These are phyloP conservation scores for Myotis davidii DNA, from an alignment of 2,113 vertebrate species.

Conservation along the genomic window DNA sequence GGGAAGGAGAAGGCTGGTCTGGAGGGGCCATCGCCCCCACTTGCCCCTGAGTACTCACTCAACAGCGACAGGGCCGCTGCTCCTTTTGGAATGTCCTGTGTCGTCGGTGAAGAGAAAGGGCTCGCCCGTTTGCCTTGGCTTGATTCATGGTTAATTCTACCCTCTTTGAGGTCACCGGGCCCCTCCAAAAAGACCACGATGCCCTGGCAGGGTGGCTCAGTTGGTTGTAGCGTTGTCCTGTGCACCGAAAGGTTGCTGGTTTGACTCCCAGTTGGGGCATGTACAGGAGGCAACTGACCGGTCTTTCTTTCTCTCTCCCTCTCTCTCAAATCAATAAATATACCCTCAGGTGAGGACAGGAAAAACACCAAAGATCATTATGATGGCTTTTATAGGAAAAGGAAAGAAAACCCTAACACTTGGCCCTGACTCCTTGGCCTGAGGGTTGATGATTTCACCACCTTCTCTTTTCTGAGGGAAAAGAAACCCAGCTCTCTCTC, in stretches of 20 bases:
- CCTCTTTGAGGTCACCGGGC: background rate
- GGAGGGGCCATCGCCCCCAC: background rate
- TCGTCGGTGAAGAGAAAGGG: background rate
- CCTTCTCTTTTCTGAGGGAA: background rate
- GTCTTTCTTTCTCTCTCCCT: background rate
- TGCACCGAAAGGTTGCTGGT: background rate
- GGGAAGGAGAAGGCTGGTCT: background rate
- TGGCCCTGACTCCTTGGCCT: background rate
- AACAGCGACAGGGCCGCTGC: rapidly evolving
- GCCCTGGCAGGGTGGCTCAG: background rate
- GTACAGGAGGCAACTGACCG: background rate
- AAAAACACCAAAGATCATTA: background rate
- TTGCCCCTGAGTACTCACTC: rapidly evolving
- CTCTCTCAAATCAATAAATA: background rate
- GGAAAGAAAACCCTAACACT: background rate
- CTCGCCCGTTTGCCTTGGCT: background rate
- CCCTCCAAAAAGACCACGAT: background rate
- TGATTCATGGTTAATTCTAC: background rate
- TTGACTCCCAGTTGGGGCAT: too few relatives aligned
- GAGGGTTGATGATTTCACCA: background rate
- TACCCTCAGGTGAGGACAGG: background rate
- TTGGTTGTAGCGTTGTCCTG: background rate
- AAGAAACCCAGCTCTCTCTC: background rate
- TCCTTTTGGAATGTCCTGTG: rapidly evolving
- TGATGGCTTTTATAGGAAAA: background rate